A percentile compares a stretch with the other conserved stretches of the same genome.
Conservation (phyloP, 2,888 invertebrate species). For the Amorpha juglandis region DNA sequence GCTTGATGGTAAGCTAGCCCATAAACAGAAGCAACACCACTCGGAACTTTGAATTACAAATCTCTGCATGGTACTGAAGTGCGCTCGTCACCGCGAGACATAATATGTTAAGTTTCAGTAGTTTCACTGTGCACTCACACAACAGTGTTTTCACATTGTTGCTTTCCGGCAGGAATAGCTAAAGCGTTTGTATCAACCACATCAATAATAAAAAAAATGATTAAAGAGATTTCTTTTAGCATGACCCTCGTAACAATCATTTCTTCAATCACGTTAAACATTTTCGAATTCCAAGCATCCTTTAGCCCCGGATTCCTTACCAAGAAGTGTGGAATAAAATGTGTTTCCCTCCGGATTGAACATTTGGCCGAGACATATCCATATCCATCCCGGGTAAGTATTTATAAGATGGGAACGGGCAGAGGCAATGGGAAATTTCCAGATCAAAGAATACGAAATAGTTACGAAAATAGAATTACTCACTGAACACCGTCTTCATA, state of each 20-base stretch:
- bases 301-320: neutral
- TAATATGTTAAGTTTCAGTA: too few relatives aligned
- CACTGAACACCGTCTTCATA: neutral
- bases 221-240: too few relatives aligned
- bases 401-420: constrained; percentile 27
- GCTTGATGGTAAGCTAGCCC: too few relatives aligned
- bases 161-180: too few relatives aligned
- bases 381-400: constrained; percentile 25
- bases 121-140: too few relatives aligned
- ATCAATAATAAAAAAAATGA: too few relatives aligned
- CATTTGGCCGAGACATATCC: constrained; percentile 24
- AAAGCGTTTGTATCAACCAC: too few relatives aligned
- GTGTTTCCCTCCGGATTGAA: constrained; percentile 21
- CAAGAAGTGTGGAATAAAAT: constrained; percentile 20
- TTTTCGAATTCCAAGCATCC: neutral
- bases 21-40: too few relatives aligned
- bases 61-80: too few relatives aligned
- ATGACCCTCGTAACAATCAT: neutral
- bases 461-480: neutral
- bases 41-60: too few relatives aligned
- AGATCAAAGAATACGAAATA: constrained; percentile 28
- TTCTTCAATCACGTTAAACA: neutral
- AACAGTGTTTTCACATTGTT: too few relatives aligned
- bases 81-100: too few relatives aligned
- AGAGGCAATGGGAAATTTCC: constrained; percentile 17